Evolutionary conservation across 2,113 vertebrate genomes (phyloP).

Genomic region (Anser brachyrhynchus): DNA sequence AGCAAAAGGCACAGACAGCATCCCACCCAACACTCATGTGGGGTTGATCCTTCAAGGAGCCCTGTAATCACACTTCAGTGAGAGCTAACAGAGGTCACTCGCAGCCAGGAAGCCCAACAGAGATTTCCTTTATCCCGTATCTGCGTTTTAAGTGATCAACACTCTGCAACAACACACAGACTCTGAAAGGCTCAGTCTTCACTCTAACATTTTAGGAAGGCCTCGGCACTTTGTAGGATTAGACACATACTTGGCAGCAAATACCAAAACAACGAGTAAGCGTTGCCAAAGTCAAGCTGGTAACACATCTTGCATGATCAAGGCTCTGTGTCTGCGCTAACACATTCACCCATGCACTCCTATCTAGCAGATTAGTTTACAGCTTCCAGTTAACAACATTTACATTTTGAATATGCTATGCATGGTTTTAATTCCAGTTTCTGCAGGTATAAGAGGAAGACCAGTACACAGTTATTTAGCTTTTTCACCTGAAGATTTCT

Average conservation of each 20-base stretch:
- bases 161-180: not conserved
- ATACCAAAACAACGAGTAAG: not conserved
- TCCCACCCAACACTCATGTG: not conserved
- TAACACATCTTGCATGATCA: not conserved
- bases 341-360: not conserved
- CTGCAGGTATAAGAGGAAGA: not conserved
- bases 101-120: not conserved
- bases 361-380: not conserved
- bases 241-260: slow-evolving; percentile 45
- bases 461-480: not conserved
- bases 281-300: not conserved
- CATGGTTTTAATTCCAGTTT: not conserved
- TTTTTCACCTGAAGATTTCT: not conserved
- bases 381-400: not conserved
- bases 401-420: not conserved
- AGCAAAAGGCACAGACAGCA: not conserved
- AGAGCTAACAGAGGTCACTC: not conserved
- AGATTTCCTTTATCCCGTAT: not conserved
- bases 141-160: not conserved
- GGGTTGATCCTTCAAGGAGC: not conserved
- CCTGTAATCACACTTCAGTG: not conserved
- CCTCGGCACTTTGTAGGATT: not conserved
- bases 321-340: not conserved
- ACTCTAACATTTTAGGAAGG: not conserved
- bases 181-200: slow-evolving; percentile 17